Evolutionary conservation across 2,888 invertebrate genomes (phyloP), one percentile per base, ranked within the genome.

Genomic region (Gastracanthus pulcherrimus): DNA sequence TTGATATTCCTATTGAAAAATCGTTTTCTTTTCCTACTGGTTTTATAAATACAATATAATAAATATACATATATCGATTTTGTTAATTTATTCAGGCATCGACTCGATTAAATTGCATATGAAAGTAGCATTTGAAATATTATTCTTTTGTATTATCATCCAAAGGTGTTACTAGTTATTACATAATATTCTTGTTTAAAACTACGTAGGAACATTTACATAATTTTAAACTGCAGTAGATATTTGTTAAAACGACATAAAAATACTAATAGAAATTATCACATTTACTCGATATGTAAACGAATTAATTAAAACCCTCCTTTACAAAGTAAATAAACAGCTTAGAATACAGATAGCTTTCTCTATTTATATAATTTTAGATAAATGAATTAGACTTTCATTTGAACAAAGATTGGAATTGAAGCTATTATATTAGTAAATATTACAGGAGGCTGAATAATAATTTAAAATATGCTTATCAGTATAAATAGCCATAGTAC

Each of bases 281-380:
- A n/a, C n/a, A n/a, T n/a, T 41, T 45, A n/a, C 5, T 45, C 16
- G 16, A 16, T 45, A 45, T 16, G 45, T n/a, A 45, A 45, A 45
- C 1, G 16, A 13, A 45, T 45, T 45, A 45, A 45, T 45, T 16
- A 45, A 2, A 45, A 45, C 45, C n/a, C 1, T 41, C 11, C n/a
- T n/a, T n/a, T n/a, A n/a, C n/a, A n/a, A n/a, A n/a, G n/a, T 41
- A 11, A 16, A 41, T 41, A 41, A 13, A 2, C 7, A 16, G 41
- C 41, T 41, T 16, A 16, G 16, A 6, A 11, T 48, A 6, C 48
- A 3, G 19, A 29, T n/a, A 58, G 38, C 74, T 62, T 64, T 74
- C 62, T 62, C 62, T 26, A 16, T 74, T 74, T 72, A 72, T 23
- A 62, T 62, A 72, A 72, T 72, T 72, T 72, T 45, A 45, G 62